A percentile compares a stretch with the other conserved stretches of the same genome.
Evolutionary conservation across 2,888 invertebrate genomes (phyloP).

Genomic region (Antheraea assamensis): DNA sequence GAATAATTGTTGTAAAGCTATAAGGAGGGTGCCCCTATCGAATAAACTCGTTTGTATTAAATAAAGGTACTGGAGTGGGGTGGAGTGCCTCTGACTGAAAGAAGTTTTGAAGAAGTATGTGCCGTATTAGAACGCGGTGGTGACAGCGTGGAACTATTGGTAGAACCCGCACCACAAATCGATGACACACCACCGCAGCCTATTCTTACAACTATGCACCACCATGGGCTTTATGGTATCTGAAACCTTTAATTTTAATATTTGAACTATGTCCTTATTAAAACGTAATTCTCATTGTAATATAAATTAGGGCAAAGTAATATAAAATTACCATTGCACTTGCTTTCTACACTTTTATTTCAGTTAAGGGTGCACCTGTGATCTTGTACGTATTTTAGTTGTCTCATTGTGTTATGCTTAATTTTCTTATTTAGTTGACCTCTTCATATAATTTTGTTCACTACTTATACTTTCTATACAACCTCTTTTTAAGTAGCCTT

Average conservation of each 20-base stretch:
- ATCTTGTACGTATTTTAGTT: constrained; percentile 8
- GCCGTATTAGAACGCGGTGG: constrained; percentile 94
- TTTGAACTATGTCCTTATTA: not conserved
- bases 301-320: constrained; percentile 9
- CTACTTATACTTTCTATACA: not conserved
- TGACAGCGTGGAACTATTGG: constrained; percentile 92
- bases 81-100: constrained; percentile 93
- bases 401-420: constrained; percentile 6
- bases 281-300: not conserved
- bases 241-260: not conserved
- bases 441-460: constrained; percentile 4
- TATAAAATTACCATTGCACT: constrained; percentile 11
- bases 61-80: constrained; percentile 94
- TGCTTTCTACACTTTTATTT: constrained; percentile 12
- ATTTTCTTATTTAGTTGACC: not conserved
- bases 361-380: constrained; percentile 1
- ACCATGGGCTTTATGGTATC: constrained; percentile 84
- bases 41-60: not conserved
- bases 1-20: not conserved
- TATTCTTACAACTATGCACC: constrained; percentile 61
- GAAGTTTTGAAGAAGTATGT: constrained; percentile 96
- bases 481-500: not conserved
- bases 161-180: constrained; percentile 91
- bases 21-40: not conserved
- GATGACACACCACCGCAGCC: constrained; percentile 79